Evolutionary conservation across 2,888 invertebrate genomes (phyloP), one percentile per base, ranked within the genome.

Genomic region (Cephus rjabovi): DNA sequence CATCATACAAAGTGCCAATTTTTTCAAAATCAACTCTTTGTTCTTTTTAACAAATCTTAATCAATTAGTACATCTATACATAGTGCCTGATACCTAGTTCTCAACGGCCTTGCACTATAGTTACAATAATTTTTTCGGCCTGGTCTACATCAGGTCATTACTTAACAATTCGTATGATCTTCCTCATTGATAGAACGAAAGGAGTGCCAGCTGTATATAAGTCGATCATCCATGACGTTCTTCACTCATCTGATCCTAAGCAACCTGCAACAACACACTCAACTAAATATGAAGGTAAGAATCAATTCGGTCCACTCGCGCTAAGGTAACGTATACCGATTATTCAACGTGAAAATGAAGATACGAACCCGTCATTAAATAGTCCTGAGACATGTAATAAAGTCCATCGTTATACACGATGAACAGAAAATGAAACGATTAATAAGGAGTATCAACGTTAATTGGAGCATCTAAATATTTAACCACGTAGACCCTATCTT

Each of bases 191-290:
- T 33, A 74, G 34, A 34, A 73, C 75, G 35, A 74, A 76, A 75
- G 73, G 74, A 34, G 74, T 74, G 34, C 71, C 71, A 34, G 31
- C 71, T 33, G 30, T 76, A 76, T 78, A 78, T 76, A 78, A 78
- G 75, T 68, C 33, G 37, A 75, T 77, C 37, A 69, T 30, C 75
- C 75, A 75, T 35, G 34, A 56, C 12, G n/a, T 74, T 73, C 75
- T 56, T 76, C 75, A 76, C 68, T 78, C 68, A 35, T 75, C 71
- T 75, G 56, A 34, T 75, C 74, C 37, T 69, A 33, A 35, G 74
- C 69, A 74, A 68, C 56, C 56, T 30, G 34, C 4, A 71, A 71
- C 71, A 71, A 71, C 71, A 71, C 31, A 71, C 34, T 34, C 31
- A 12, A 23, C 4, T 31, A 31, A 71, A 31, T 31, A 71, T 71